A percentile compares a stretch with the other conserved stretches of the same genome.
phyloP scores from a whole-genome alignment of 2,113 vertebrate genomes.

The Otis tarda region DNA sequence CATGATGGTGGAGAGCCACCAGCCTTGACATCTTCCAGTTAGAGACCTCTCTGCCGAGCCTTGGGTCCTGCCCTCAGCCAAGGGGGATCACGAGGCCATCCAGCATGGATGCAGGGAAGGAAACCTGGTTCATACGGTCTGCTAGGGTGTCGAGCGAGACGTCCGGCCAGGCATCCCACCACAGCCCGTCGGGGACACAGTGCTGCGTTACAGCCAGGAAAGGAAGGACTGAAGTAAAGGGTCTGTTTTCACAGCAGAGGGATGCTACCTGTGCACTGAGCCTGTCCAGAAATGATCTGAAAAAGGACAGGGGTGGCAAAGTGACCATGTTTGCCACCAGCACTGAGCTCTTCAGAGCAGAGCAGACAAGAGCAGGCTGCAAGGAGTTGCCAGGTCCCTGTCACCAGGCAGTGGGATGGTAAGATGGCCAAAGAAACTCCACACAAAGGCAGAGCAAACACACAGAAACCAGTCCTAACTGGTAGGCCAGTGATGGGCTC shows the following conservation, averaged over 20 bases:
- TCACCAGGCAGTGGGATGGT: not conserved
- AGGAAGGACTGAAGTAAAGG: not conserved
- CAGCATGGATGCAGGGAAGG: not conserved
- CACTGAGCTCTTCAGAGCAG: not conserved
- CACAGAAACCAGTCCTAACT: not conserved
- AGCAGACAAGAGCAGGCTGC: not conserved
- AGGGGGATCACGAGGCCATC: not conserved
- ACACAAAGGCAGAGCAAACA: not conserved
- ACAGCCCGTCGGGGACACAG: rapidly evolving
- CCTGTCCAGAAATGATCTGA: not conserved
- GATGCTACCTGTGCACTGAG: not conserved
- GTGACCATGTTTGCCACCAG: not conserved
- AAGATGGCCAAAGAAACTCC: not conserved
- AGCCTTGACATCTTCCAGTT: not conserved
- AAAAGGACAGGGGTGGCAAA: not conserved
- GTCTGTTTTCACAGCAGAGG: not conserved
- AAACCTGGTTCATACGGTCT: not conserved
- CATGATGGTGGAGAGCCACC: not conserved
- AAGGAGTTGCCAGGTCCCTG: not conserved
- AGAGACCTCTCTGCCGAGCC: not conserved
- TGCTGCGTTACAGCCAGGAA: not conserved
- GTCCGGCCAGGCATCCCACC: not conserved
- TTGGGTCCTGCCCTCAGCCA: not conserved
- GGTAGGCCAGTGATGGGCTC: not conserved
- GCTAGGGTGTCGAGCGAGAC: not conserved